Conservation (phyloP, 2,797 vertebrate species). For the Psittacula derbiana region DNA sequence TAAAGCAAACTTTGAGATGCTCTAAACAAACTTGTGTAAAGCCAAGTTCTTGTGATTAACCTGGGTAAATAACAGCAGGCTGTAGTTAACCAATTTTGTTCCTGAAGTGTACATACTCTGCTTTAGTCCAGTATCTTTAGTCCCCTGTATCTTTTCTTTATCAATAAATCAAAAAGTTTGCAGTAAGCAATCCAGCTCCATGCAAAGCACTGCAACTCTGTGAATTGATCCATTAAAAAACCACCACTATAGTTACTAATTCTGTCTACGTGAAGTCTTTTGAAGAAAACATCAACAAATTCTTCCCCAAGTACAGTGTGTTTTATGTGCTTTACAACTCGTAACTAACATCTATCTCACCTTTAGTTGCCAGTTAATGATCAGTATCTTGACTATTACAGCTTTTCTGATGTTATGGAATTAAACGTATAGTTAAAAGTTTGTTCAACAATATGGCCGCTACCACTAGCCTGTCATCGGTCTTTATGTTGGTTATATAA, state of each 20-base stretch:
- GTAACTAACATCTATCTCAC: neutral
- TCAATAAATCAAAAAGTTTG: neutral
- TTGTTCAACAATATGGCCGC: neutral
- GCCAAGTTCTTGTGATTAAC: neutral
- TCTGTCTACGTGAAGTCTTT: neutral
- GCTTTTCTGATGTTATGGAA: neutral
- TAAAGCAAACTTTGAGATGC: slow-evolving; percentile 11
- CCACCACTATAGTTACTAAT: neutral
- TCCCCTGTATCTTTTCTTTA: neutral
- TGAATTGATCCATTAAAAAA: neutral
- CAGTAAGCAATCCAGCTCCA: neutral
- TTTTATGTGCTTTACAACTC: neutral
- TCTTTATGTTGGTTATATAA: neutral
- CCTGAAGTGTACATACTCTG: neutral
- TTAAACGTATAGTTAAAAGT: neutral
- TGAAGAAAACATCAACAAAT: neutral
- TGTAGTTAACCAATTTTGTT: neutral
- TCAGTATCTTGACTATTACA: neutral
- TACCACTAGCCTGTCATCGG: neutral
- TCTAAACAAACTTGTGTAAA: neutral
- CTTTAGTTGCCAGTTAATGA: neutral
- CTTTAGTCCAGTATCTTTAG: neutral
- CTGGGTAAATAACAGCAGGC: neutral
- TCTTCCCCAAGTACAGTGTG: neutral
- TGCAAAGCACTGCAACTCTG: neutral